These are phyloP conservation scores for Papilio aristodemus DNA, from an alignment of 1,140 invertebrate genomes.

Conservation along the genomic window DNA sequence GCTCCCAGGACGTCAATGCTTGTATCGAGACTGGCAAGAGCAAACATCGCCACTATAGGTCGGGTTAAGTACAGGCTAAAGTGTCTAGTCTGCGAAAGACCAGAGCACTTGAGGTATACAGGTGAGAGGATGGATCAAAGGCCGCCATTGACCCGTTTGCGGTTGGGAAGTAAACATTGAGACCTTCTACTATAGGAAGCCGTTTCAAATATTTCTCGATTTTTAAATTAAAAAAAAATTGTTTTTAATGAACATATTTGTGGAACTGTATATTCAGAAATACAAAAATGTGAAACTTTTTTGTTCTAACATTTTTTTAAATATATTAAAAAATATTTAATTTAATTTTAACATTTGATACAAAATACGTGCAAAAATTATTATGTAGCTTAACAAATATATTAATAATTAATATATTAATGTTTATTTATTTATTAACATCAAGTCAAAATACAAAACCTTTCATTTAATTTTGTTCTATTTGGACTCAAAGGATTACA, in stretches of 20 bases:
- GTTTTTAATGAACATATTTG: no score
- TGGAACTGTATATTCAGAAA: no score
- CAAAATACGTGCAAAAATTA: no score
- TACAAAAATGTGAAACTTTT: no score
- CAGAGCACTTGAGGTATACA: conserved; percentile 57
- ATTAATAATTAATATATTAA: no score
- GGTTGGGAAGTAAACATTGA: conserved; percentile 46
- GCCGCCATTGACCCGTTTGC: conserved; percentile 71
- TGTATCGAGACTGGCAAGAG: conserved; percentile 47
- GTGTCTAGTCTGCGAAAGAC: conserved; percentile 65
- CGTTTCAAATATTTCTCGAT: conserved; percentile 5
- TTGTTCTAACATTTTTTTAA: not conserved
- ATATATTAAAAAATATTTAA: not conserved
- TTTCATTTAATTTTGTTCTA: no score
- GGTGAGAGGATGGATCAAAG: conserved; percentile 71
- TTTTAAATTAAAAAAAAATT: no score
- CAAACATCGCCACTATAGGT: conserved; percentile 55
- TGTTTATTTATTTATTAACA: no score
- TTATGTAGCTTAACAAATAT: no score
- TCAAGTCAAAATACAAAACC: no score
- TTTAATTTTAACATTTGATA: not conserved
- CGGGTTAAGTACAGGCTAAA: conserved; percentile 54
- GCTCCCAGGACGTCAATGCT: conserved; percentile 33
- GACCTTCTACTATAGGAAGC: conserved; percentile 37
- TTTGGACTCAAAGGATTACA: no score